phyloP scores from a whole-genome alignment of 2,797 vertebrate genomes.

The Danio kyathit region DNA sequence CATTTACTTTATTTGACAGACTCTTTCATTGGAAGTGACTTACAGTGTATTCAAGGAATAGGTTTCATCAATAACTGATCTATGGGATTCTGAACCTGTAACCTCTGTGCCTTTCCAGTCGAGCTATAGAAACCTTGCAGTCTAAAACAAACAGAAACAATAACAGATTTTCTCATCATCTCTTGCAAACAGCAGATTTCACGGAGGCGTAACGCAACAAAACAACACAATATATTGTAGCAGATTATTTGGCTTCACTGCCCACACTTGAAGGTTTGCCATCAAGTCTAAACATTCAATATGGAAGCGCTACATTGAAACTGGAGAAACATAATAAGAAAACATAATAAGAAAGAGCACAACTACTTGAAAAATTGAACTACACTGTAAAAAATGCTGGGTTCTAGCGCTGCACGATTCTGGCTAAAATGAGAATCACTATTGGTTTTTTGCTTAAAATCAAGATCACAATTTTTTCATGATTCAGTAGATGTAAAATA shows the following conservation, averaged over 20 bases:
- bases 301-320: background rate
- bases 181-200: constrained; percentile 17
- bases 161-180: constrained; percentile 16
- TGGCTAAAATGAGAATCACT: no score
- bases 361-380: background rate
- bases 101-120: background rate
- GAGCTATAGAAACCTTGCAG: background rate
- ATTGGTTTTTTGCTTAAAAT: no score
- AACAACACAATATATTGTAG: constrained; percentile 10
- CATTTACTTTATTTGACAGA: background rate
- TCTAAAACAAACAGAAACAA: constrained; percentile 11
- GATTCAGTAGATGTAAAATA: no score
- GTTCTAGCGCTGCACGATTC: no score
- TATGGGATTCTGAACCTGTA: background rate
- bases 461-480: no score
- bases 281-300: background rate
- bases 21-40: background rate
- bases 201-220: constrained; percentile 10
- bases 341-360: background rate
- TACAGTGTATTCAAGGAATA: background rate
- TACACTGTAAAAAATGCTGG: no score
- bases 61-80: background rate
- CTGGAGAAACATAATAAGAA: background rate
- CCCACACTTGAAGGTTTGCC: background rate
- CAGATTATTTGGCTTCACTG: background rate